Percentiles rank a stretch among this genome's conserved stretches.
Conservation (phyloP, 2,888 invertebrate genomes). For the Dryococelus australis region DNA sequence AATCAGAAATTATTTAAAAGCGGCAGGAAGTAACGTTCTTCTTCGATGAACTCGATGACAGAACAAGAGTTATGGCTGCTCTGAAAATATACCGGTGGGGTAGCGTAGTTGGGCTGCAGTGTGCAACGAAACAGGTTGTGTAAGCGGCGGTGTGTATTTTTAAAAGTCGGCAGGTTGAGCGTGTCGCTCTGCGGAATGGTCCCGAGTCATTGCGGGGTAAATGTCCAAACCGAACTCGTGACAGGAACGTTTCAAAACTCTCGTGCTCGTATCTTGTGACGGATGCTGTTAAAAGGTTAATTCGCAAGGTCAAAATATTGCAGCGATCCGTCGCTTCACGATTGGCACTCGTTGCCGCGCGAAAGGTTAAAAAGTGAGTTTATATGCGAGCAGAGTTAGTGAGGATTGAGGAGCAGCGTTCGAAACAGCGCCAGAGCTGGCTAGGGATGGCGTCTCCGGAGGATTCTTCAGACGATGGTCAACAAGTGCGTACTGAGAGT, state of each 20-base stretch:
- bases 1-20: background rate
- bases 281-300: slow-evolving; percentile 18
- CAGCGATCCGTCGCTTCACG: background rate
- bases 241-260: background rate
- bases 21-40: background rate
- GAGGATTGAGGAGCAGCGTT: background rate
- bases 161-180: background rate
- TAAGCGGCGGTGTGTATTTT: background rate
- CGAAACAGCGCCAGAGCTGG: background rate
- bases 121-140: background rate
- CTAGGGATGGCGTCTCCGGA: background rate
- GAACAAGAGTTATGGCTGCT: background rate
- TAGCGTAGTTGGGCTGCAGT: background rate
- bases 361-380: slow-evolving; percentile 5
- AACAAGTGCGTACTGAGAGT: too few species aligned
- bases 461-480: background rate
- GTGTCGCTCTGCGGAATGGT: background rate
- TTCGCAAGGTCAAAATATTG: slow-evolving; percentile 24
- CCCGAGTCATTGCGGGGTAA: background rate
- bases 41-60: background rate
- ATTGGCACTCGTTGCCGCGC: slow-evolving; percentile 20
- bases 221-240: background rate
- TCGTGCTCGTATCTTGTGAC: background rate
- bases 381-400: background rate
- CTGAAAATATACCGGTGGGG: background rate